A percentile compares a stretch with the other conserved stretches of the same genome.
phyloP scores from a whole-genome alignment of 64 coral and sea anemone species.

The Actinia equina region DNA sequence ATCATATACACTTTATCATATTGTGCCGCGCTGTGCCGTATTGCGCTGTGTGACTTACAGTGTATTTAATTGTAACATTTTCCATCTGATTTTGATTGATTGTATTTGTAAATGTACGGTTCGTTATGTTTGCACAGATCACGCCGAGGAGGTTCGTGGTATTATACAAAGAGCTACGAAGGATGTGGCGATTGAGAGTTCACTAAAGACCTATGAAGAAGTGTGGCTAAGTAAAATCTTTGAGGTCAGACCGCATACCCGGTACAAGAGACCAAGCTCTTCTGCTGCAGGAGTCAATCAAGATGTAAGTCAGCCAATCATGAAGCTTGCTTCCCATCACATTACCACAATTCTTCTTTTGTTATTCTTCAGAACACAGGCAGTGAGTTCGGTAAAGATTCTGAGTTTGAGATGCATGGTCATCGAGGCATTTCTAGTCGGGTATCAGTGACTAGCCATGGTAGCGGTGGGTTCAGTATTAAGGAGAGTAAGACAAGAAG shows the following conservation, averaged over 20 bases:
- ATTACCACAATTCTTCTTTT: background rate
- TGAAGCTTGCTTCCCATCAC: no score
- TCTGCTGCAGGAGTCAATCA: constrained; percentile 66
- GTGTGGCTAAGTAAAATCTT: constrained; percentile 99
- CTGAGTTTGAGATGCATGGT: constrained; percentile 72
- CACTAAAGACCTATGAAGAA: constrained; percentile 95
- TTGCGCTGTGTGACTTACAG: no score
- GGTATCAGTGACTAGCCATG: constrained; percentile 85
- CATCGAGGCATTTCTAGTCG: constrained; percentile 85
- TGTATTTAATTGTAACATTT: no score
- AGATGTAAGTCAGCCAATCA: constrained; percentile 47
- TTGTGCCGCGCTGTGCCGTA: no score
- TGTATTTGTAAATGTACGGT: background rate
- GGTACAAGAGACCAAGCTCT: constrained; percentile 64
- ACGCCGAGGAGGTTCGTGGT: constrained; percentile 88
- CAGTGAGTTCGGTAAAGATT: constrained; percentile 85
- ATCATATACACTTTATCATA: background rate
- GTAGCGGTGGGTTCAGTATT: constrained; percentile 90
- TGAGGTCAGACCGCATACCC: constrained; percentile 69
- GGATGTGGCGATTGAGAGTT: constrained; percentile 98
- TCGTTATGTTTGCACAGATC: constrained; percentile 31
- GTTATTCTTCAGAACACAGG: constrained; percentile 58
- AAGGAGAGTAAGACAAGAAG: constrained; percentile 84
- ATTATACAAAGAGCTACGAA: constrained; percentile 97
- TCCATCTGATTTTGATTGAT: background rate